Conservation (phyloP, 2,797 vertebrate genomes). For the Ctenosaura bakeri region DNA sequence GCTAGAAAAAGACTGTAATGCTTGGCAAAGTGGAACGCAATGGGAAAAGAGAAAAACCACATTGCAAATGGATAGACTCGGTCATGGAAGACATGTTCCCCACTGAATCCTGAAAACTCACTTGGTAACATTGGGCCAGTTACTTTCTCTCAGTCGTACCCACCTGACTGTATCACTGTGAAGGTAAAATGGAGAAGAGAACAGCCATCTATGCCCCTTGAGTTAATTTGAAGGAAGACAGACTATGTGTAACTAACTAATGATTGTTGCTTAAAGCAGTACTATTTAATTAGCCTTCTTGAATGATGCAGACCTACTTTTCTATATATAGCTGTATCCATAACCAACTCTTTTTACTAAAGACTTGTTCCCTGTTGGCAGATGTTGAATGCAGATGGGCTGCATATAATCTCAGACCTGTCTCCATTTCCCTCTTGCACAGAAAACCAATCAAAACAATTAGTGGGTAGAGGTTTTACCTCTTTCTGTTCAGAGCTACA, state of each 20-base stretch:
- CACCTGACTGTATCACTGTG: background rate
- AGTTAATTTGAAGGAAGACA: background rate
- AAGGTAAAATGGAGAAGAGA: background rate
- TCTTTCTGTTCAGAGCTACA: background rate
- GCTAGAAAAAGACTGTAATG: no score
- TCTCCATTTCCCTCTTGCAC: background rate
- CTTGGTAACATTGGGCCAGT: background rate
- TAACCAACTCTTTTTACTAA: rapidly evolving
- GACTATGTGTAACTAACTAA: background rate
- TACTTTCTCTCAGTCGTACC: background rate
- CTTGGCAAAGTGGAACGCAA: no score
- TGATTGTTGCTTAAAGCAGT: background rate
- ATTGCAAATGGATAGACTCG: no score
- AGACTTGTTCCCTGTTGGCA: background rate
- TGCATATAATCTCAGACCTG: background rate
- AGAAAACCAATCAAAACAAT: conserved; percentile 7
- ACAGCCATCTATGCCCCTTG: background rate
- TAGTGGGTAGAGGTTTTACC: background rate
- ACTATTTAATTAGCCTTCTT: background rate
- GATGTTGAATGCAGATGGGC: background rate
- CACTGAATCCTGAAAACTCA: background rate
- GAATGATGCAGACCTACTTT: background rate
- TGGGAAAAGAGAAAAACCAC: no score
- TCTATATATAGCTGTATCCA: background rate
- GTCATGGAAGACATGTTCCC: no score